phyloP scores from a whole-genome alignment of 2,113 vertebrate genomes.

The Merops nubicus region DNA sequence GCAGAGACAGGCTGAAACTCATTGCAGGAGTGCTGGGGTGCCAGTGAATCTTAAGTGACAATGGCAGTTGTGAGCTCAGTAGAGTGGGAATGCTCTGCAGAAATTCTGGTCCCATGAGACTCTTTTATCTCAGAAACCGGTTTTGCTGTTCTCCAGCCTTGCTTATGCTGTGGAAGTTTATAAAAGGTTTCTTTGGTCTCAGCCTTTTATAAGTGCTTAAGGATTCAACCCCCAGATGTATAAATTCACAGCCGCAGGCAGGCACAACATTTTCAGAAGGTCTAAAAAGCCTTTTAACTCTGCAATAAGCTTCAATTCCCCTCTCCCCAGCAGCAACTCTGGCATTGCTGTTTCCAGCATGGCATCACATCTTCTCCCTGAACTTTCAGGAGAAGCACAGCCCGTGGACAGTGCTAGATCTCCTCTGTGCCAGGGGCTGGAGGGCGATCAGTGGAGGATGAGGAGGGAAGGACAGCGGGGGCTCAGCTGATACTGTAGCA shows the following conservation, averaged over 20 bases:
- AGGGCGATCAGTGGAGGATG: not conserved
- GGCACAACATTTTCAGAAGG: not conserved
- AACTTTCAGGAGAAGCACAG: not conserved
- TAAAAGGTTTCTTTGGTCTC: not conserved
- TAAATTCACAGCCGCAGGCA: not conserved
- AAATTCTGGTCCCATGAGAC: not conserved
- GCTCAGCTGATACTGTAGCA: not conserved
- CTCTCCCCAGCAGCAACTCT: not conserved
- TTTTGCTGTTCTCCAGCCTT: not conserved
- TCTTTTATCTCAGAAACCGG: not conserved
- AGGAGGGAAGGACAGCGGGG: not conserved
- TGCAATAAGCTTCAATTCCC: not conserved
- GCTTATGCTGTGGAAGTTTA: not conserved
- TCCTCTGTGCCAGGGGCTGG: rapidly evolving
- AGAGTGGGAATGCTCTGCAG: not conserved
- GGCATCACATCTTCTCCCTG: not conserved
- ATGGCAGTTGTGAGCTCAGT: not conserved
- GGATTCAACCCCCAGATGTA: not conserved
- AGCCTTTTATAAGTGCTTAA: not conserved
- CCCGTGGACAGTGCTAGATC: rapidly evolving
- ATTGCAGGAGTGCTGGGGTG: not conserved
- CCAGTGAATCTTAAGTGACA: not conserved
- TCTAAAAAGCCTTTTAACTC: not conserved
- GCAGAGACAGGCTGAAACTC: not conserved
- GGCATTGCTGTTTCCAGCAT: not conserved